Evolutionary conservation across 37 sponge, comb jelly and placozoan genomes (phyloP).

Genomic region (Oopsacas minuta): DNA sequence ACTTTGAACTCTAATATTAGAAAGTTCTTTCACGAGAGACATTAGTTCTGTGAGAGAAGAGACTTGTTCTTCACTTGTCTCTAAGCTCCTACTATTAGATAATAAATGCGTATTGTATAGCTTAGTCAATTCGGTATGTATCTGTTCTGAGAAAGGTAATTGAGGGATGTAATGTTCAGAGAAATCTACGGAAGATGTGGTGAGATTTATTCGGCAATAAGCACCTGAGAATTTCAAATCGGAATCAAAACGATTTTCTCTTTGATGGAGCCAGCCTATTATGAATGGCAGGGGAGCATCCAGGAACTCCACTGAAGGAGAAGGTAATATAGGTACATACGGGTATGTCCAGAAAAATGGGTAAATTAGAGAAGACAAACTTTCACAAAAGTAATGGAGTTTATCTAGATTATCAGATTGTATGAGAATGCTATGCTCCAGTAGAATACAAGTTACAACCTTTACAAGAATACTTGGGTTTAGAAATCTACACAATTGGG

Average conservation of each 20-base stretch:
- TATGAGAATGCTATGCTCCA: slow-evolving; percentile 84
- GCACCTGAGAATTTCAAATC: background rate
- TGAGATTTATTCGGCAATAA: background rate
- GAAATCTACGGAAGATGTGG: background rate
- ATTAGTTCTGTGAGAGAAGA: background rate
- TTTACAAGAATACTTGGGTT: slow-evolving; percentile 29
- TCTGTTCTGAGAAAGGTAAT: background rate
- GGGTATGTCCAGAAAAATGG: slow-evolving; percentile 94
- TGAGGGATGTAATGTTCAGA: background rate
- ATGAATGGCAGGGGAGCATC: slow-evolving; percentile 95
- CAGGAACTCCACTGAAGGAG: slow-evolving; percentile 55
- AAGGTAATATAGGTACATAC: slow-evolving; percentile 87
- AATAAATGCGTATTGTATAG: background rate
- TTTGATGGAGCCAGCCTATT: slow-evolving; percentile 54
- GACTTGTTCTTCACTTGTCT: background rate
- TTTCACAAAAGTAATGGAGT: slow-evolving; percentile 14
- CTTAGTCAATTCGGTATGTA: background rate
- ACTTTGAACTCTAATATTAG: background rate
- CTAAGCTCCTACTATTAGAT: background rate
- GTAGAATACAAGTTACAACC: slow-evolving; percentile 52
- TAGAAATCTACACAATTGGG: background rate
- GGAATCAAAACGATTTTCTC: background rate
- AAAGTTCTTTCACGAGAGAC: background rate
- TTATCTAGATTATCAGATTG: slow-evolving; percentile 28
- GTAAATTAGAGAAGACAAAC: slow-evolving; percentile 57